phyloP scores from a whole-genome alignment of 1,140 invertebrate genomes.

The Drosophila rufa region DNA sequence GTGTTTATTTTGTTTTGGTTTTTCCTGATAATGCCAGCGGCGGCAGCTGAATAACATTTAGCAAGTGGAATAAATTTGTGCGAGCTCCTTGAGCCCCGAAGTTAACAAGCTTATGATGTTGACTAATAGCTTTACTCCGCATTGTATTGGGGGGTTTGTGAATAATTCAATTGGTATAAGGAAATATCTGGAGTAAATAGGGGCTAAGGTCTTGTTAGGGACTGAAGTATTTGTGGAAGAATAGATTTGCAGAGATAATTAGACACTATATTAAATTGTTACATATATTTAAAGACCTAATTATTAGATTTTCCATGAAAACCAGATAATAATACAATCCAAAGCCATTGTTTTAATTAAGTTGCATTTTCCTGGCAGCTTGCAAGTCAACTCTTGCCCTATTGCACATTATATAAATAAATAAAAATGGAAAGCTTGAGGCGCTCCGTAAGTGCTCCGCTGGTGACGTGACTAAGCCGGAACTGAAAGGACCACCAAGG shows the following conservation, averaged over 20 bases:
- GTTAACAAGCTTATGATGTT: constrained; percentile 47
- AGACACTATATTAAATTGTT: neutral
- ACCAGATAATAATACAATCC: neutral
- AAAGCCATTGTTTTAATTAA: neutral
- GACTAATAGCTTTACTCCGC: constrained; percentile 24
- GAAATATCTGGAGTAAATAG: constrained; percentile 1
- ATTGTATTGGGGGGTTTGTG: neutral
- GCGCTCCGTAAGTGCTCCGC: constrained; percentile 14
- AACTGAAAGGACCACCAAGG: constrained; percentile 31
- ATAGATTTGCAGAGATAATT: neutral
- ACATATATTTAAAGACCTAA: neutral
- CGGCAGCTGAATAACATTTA: constrained; percentile 43
- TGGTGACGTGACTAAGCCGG: constrained; percentile 48
- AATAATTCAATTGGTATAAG: neutral
- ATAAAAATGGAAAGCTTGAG: constrained; percentile 12
- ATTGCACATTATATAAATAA: constrained; percentile 9
- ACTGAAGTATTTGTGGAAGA: neutral
- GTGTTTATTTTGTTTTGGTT: constrained; percentile 71
- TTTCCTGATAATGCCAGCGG: constrained; percentile 51
- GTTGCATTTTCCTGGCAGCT: neutral
- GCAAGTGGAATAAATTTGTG: constrained; percentile 26
- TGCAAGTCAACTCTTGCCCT: neutral
- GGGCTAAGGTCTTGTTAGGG: neutral
- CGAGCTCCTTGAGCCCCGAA: constrained; percentile 1
- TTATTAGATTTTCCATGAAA: neutral